Conservation (phyloP, 2,888 invertebrate species). For the Epinotia ramella region DNA sequence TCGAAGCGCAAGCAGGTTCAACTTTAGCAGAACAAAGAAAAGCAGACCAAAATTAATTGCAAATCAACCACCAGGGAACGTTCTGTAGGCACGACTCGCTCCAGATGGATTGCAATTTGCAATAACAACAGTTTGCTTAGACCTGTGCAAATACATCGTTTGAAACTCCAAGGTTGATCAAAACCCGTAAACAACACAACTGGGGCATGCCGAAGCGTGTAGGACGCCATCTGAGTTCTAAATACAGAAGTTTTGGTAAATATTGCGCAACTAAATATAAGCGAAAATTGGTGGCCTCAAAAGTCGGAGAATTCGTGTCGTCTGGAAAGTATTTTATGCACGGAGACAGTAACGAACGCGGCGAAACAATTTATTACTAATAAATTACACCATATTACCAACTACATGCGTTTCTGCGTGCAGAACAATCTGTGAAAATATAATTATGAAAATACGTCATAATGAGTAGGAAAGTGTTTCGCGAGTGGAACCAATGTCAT, state of each 20-base stretch:
- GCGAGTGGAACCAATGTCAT: slow-evolving; percentile 2
- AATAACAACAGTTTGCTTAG: slow-evolving; percentile 28
- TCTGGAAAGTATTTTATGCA: slow-evolving; percentile 24
- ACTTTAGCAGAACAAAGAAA: slow-evolving; percentile 14
- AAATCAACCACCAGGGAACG: background rate
- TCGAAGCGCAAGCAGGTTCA: background rate
- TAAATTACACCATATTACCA: slow-evolving; percentile 16
- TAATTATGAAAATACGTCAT: slow-evolving; percentile 5
- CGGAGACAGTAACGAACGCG: slow-evolving; percentile 5
- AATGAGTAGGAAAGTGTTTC: slow-evolving; percentile 10
- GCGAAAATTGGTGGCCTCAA: slow-evolving; percentile 41
- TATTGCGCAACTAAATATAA: slow-evolving; percentile 43
- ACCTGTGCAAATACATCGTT: slow-evolving; percentile 27
- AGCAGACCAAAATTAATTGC: slow-evolving; percentile 19
- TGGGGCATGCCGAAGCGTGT: slow-evolving; percentile 62
- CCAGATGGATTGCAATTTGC: slow-evolving; percentile 30
- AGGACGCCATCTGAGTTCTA: slow-evolving; percentile 62
- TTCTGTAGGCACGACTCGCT: background rate
- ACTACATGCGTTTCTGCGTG: background rate
- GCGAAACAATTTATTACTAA: slow-evolving; percentile 18
- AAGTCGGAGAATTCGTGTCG: slow-evolving; percentile 32
- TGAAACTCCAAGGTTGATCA: slow-evolving; percentile 67
- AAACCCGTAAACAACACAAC: slow-evolving; percentile 64
- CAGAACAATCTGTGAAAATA: slow-evolving; percentile 13
- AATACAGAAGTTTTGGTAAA: slow-evolving; percentile 57